A percentile compares a stretch with the other conserved stretches of the same genome.
These are phyloP conservation scores for Centroberyx gerrardi DNA, from an alignment of 2,797 vertebrate species.

Conservation along the genomic window DNA sequence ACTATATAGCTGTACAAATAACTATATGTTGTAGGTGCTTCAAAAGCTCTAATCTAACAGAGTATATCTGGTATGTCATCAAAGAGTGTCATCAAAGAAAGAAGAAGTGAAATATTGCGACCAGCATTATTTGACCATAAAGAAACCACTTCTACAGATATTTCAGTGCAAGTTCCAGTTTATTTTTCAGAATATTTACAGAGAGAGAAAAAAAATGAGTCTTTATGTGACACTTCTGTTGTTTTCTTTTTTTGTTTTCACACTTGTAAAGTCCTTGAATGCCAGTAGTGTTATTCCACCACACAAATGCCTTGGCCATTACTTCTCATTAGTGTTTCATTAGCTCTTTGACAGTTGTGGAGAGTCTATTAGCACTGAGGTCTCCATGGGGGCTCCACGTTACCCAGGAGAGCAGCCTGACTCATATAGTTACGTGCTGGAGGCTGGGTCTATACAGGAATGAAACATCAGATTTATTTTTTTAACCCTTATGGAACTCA, in stretches of 20 bases:
- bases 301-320: constrained; percentile 62
- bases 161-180: constrained; percentile 84
- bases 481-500: background rate
- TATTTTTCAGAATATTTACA: constrained; percentile 88
- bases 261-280: constrained; percentile 58
- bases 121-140: background rate
- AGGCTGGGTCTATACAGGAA: constrained; percentile 32
- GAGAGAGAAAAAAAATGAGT: constrained; percentile 69
- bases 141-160: background rate
- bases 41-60: background rate
- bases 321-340: constrained; percentile 69
- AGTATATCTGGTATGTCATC: background rate
- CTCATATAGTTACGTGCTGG: constrained; percentile 31
- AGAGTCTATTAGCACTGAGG: constrained; percentile 53
- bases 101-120: constrained; percentile 17
- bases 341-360: constrained; percentile 48
- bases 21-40: too few species aligned
- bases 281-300: constrained; percentile 53
- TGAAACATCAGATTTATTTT: background rate
- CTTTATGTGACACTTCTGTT: constrained; percentile 45
- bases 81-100: background rate
- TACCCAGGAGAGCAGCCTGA: constrained; percentile 56
- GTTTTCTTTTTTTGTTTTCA: constrained; percentile 29
- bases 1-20: background rate
- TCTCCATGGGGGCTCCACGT: constrained; percentile 50